phyloP scores from a whole-genome alignment of 2,113 vertebrate species.

The Rhipidura dahli region DNA sequence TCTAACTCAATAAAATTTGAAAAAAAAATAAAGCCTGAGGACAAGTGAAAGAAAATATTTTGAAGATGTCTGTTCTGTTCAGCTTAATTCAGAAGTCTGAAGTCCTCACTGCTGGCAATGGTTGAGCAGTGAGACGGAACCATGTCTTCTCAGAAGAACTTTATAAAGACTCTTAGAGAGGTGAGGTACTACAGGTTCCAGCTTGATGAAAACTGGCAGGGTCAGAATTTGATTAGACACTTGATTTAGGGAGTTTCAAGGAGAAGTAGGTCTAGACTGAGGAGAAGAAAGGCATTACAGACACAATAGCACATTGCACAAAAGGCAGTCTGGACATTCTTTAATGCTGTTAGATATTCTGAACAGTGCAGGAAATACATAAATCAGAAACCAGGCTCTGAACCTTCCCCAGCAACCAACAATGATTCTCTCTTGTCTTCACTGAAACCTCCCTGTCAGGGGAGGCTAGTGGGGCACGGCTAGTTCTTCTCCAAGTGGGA shows the following conservation, averaged over 20 bases:
- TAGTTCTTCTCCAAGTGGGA: neutral
- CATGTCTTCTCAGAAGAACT: neutral
- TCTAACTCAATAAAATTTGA: neutral
- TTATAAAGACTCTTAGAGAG: neutral
- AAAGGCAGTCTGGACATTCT: neutral
- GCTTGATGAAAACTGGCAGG: neutral
- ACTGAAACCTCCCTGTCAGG: neutral
- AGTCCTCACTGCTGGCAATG: neutral
- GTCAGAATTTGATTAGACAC: neutral
- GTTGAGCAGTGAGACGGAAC: neutral
- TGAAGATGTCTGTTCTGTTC: neutral
- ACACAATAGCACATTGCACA: neutral
- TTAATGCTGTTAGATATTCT: conserved; percentile 39
- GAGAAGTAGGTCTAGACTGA: neutral
- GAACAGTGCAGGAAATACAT: neutral
- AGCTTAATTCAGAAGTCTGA: neutral
- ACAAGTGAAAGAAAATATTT: neutral
- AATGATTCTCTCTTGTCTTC: neutral
- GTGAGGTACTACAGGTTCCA: neutral
- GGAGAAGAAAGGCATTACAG: neutral
- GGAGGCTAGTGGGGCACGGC: neutral
- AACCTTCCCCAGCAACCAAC: neutral
- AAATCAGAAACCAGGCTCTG: neutral
- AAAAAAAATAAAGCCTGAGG: neutral
- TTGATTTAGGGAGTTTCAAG: neutral